These are phyloP conservation scores for Bubalus kerabau DNA, from an alignment of 2,113 vertebrate species.

Conservation along the genomic window DNA sequence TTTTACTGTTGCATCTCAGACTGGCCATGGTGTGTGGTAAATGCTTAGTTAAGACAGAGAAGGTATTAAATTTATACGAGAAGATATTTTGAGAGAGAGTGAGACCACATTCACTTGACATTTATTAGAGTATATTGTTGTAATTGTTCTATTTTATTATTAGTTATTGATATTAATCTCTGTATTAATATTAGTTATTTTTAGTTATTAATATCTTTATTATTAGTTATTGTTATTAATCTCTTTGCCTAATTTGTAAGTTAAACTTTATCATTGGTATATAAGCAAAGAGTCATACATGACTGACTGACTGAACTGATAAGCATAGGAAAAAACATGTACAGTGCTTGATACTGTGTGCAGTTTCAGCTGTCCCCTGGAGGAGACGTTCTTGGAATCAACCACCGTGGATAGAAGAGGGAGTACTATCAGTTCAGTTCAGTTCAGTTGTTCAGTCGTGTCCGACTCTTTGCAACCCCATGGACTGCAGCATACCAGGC, in stretches of 20 bases:
- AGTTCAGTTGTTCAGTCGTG: not conserved
- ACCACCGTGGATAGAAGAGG: not conserved
- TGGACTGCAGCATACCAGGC: not conserved
- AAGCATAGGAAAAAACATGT: not conserved
- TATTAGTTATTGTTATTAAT: not conserved
- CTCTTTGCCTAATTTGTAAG: not conserved
- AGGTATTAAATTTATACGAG: not conserved
- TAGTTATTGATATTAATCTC: not conserved
- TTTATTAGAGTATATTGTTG: not conserved
- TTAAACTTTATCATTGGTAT: not conserved
- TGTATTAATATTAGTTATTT: not conserved
- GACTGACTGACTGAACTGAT: not conserved
- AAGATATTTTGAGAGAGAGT: not conserved
- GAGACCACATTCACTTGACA: not conserved
- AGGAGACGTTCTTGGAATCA: not conserved
- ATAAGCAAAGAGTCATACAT: not conserved
- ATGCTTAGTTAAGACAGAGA: not conserved
- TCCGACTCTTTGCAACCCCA: fast-evolving
- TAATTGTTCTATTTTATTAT: not conserved
- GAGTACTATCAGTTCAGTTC: not conserved
- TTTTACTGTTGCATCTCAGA: not conserved
- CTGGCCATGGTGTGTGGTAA: not conserved
- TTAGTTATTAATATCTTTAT: not conserved
- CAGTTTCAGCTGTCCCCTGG: not conserved
- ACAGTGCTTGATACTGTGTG: not conserved